Evolutionary conservation across 2,113 vertebrate genomes (phyloP).

Genomic region (Ahaetulla prasina): DNA sequence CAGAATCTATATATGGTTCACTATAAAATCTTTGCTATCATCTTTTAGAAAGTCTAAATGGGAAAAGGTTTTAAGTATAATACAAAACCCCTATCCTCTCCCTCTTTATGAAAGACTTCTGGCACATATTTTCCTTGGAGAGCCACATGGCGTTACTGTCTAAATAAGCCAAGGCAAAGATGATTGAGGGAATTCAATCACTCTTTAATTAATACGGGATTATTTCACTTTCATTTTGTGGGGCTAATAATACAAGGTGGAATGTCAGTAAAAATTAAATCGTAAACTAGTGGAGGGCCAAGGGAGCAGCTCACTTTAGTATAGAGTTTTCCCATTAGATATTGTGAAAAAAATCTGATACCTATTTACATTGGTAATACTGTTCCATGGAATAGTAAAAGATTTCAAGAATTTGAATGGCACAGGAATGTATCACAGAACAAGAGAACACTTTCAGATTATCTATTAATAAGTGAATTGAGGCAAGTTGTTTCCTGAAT

Average conservation of each 20-base stretch:
- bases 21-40: not conserved
- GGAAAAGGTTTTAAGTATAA: conserved; percentile 37
- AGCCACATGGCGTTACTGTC: conserved; percentile 50
- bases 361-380: conserved; percentile 61
- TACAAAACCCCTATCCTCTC: not conserved
- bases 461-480: conserved; percentile 71
- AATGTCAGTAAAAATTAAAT: conserved; percentile 80
- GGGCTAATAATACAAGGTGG: conserved; percentile 73
- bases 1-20: conserved; percentile 45
- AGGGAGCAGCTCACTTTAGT: conserved; percentile 67
- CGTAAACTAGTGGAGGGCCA: conserved; percentile 70
- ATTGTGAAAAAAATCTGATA: conserved; percentile 66
- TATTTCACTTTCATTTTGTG: conserved; percentile 79
- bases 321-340: conserved; percentile 65
- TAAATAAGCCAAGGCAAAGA: conserved; percentile 65
- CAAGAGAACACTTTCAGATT: conserved; percentile 69
- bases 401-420: conserved; percentile 55
- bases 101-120: conserved; percentile 44
- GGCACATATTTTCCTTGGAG: conserved; percentile 51
- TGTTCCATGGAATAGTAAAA: conserved; percentile 51
- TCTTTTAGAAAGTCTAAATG: not conserved
- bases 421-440: conserved; percentile 64
- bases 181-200: conserved; percentile 69
- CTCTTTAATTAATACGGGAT: conserved; percentile 79
- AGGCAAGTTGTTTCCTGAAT: conserved; percentile 74